Evolutionary conservation across 2,113 vertebrate genomes (phyloP), one percentile per base, ranked within the genome.

Genomic region (Tyto alba): DNA sequence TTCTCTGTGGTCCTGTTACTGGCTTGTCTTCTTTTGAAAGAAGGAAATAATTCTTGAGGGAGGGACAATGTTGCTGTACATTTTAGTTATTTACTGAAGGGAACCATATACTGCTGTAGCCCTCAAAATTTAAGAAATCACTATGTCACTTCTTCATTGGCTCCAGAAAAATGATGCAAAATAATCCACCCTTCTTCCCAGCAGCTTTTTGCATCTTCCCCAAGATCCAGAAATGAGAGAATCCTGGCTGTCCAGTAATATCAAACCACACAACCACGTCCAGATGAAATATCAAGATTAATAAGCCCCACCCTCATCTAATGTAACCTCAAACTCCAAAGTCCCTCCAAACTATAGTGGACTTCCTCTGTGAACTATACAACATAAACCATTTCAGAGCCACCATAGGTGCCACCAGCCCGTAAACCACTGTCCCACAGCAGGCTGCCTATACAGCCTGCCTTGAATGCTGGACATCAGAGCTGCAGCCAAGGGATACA

Each of bases 371-470:
- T 77, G 68, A 80, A 9, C 40, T 45, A 30, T 9, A 38, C 56
- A 64, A 53, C 25, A 41, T 11, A 53, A 88, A 74, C 7, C 21
- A 45, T 21, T 45, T 40, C 30, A 69, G 47, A 21, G n/a, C 32
- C 50, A 45, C 21, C 36, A 11, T 0, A 38, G 36, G 10, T 40
- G 20, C 43, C 41, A 81, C 23, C 30, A 84, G 36, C 13, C 57
- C 74, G 40, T 29, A 50, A 32, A 68, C 6, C 7, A 20, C 2
- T 47, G 43, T 57, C 30, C 36, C 6, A 21, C 0, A 43, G n/a
- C 0, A 36, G 5, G 26, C 16, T 50, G 23, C 30, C 23, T 0
- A 0, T 68, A 40, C 52, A 80, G 27, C 36, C 34, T 38, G 29
- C 63, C 18, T 87, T 34, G 2, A 41, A 38, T 40, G 16, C 14